Evolutionary conservation across 1,140 invertebrate species (phyloP).

Genomic region (Meloidogyne chitwoodi): DNA sequence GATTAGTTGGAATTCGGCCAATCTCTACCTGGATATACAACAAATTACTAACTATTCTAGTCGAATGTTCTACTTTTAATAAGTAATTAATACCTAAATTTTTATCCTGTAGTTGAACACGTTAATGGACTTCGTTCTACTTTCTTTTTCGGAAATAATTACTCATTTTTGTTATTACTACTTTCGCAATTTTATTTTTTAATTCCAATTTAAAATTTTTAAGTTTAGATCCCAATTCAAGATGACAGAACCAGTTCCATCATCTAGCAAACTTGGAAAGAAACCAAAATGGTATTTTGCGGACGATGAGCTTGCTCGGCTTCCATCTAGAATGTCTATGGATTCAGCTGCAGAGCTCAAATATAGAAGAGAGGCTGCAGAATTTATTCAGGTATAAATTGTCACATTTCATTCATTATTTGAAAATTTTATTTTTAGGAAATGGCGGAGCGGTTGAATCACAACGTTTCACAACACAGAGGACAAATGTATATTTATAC

Average conservation of each 20-base stretch:
- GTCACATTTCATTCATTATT: not conserved
- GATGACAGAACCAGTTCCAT: slow-evolving; percentile 13
- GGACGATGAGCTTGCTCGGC: slow-evolving; percentile 5
- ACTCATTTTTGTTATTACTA: not conserved
- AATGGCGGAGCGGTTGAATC: slow-evolving; percentile 13
- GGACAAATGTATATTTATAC: slow-evolving; percentile 14
- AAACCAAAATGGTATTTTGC: slow-evolving; percentile 18
- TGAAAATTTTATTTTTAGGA: not conserved
- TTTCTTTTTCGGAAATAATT: too few species aligned
- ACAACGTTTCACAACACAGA: slow-evolving; percentile 9
- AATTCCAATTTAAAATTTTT: not conserved
- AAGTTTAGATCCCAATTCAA: not conserved
- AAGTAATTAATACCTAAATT: too few species aligned
- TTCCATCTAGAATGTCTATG: slow-evolving; percentile 13
- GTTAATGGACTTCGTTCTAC: too few species aligned
- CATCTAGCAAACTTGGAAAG: slow-evolving; percentile 13
- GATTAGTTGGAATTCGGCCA: not conserved
- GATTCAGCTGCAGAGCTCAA: slow-evolving; percentile 5
- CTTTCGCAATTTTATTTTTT: not conserved
- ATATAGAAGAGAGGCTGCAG: slow-evolving; percentile 4
- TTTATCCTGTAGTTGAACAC: too few species aligned
- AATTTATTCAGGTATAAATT: slow-evolving; percentile 5
- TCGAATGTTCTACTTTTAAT: too few species aligned
- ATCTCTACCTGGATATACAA: not conserved
- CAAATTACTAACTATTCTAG: too few species aligned